Evolutionary conservation across 2,888 invertebrate genomes (phyloP), one percentile per base, ranked within the genome.

Genomic region (Automeris io): DNA sequence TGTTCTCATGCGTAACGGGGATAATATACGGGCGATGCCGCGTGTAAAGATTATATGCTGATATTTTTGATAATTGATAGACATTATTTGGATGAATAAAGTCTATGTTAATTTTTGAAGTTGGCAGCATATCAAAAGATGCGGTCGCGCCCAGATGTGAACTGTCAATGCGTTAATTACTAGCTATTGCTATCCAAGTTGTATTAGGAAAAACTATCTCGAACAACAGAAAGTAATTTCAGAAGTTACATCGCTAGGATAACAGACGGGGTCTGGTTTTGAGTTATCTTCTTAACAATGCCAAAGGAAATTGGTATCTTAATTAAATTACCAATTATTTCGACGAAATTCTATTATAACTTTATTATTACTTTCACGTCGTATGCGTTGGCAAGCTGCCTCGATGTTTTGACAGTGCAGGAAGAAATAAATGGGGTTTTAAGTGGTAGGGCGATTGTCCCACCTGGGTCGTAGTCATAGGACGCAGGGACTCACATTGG

Each of bases 171-270:
- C 26, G 35, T 49, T 56, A 51, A 58, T 54, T 47, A 46, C 50
- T 35, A 43, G 43, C 33, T 42, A 45, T 49, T 46, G 46, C 11
- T 19, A 19, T 12, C 18, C 11, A 39, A 50, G 45, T 42, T 49
- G 36, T 32, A 31, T 24, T 5, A 33, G 41, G 46, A 43, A 54
- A 50, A 57, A 57, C 57, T 53, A 54, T 43, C 43, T 42, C 23
- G 41, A 47, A 61, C 46, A 51, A 55, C 44, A 49, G 44, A 37
- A 50, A 47, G 37, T 56, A 52, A 53, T 46, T 46, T 49, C 41
- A 41, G 38, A 52, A 49, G 49, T 50, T 49, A 37, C 33, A 33
- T 24, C 13, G 24, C 25, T 19, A 16, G 25, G 24, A 38, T 38
- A 38, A 26, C 12, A 33, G 21, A 25, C 33, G 23, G n/a, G 18